These are phyloP conservation scores for Drosophila willistoni DNA, from an alignment of 1,140 invertebrate species.

Conservation along the genomic window DNA sequence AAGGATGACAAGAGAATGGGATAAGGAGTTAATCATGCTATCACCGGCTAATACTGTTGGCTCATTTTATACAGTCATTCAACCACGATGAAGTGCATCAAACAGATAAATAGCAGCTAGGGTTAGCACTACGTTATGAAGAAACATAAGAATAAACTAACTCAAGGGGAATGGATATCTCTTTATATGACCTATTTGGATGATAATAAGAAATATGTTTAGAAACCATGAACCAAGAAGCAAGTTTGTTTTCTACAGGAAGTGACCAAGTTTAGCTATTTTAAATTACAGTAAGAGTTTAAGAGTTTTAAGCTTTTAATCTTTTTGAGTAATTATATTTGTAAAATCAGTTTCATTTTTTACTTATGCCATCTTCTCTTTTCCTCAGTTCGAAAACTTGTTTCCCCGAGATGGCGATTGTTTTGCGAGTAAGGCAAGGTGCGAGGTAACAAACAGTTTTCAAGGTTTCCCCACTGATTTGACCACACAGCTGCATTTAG, in stretches of 20 bases:
- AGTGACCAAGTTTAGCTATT: too few relatives aligned
- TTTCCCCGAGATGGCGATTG: background rate
- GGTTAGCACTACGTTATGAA: too few relatives aligned
- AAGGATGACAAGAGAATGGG: background rate
- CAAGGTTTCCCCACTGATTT: conserved; percentile 9
- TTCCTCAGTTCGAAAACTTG: background rate
- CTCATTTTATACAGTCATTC: too few relatives aligned
- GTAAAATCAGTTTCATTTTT: conserved; percentile 18
- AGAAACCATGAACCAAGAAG: too few relatives aligned
- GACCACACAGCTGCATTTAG: conserved; percentile 18
- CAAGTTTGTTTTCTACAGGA: too few relatives aligned
- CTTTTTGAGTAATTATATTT: conserved; percentile 3
- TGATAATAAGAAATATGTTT: too few relatives aligned
- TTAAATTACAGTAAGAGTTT: background rate
- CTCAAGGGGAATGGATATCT: too few relatives aligned
- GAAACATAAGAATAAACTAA: too few relatives aligned
- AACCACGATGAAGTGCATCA: too few relatives aligned
- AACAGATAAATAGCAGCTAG: too few relatives aligned
- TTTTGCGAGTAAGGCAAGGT: background rate
- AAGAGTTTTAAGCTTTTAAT: background rate
- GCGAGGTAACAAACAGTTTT: background rate
- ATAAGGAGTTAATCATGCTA: background rate
- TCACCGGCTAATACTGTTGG: background rate
- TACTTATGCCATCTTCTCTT: background rate
- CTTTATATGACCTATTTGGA: too few relatives aligned